These are phyloP conservation scores for Synergus umbraculus DNA, from an alignment of 2,888 invertebrate species.

Conservation along the genomic window DNA sequence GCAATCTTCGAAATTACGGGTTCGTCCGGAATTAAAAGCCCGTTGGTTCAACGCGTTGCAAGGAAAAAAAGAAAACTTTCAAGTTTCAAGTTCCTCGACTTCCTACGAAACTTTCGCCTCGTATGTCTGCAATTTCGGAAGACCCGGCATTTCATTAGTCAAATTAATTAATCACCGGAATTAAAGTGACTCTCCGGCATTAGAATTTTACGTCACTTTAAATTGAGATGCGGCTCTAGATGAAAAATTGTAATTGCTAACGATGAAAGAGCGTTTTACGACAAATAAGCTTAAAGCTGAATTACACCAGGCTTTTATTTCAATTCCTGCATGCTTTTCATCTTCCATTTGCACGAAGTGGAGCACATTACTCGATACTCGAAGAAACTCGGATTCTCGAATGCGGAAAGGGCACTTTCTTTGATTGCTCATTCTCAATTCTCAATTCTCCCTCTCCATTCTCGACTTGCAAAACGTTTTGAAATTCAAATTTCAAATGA, in stretches of 20 bases:
- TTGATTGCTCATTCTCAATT: slow-evolving; percentile 40
- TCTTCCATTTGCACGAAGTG: slow-evolving; percentile 37
- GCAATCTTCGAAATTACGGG: slow-evolving; percentile 35
- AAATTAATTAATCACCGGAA: too few relatives aligned
- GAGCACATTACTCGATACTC: slow-evolving; percentile 37
- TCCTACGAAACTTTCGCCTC: neutral
- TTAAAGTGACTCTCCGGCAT: too few relatives aligned
- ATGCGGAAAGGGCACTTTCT: slow-evolving; percentile 39
- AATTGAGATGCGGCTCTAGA: too few relatives aligned
- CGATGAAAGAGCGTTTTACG: neutral
- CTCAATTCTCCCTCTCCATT: slow-evolving; percentile 7
- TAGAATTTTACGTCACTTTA: too few relatives aligned
- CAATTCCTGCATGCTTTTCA: slow-evolving; percentile 29
- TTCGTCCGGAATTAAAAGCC: slow-evolving; percentile 32
- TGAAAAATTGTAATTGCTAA: neutral
- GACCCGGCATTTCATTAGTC: too few relatives aligned
- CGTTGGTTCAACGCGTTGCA: slow-evolving; percentile 13
- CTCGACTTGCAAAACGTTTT: slow-evolving; percentile 11
- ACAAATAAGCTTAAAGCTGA: slow-evolving; percentile 36
- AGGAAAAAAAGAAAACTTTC: neutral
- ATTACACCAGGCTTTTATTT: slow-evolving; percentile 27
- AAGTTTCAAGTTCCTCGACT: neutral
- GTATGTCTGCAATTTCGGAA: neutral
- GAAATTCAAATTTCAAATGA: slow-evolving; percentile 33
- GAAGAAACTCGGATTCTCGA: neutral